Evolutionary conservation across 2,797 vertebrate genomes (phyloP), one percentile per base, ranked within the genome.

Genomic region (Sebastes vulpes): DNA sequence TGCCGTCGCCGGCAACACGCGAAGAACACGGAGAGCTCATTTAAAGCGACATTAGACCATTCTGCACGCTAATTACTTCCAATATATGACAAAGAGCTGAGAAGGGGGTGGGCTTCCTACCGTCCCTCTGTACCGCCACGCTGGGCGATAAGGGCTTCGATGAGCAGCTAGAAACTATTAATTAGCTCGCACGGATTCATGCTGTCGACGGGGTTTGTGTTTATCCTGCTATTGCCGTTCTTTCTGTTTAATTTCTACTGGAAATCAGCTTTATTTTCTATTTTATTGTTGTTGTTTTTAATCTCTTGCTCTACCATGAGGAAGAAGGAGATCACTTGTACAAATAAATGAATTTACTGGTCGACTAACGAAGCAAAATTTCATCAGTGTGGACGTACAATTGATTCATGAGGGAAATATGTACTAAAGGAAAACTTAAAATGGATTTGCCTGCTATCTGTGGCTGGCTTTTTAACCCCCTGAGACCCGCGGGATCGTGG

Each of bases 1-100:
- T 2, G 6, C 12, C 1, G 12, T 35, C 2, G 5, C 38, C 58
- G 9, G 53, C 73, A 59, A 75, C 89, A 86, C 53, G 72, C 9
- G 0, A 31, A 67, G 58, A 81, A 89, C 85, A 87, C 38, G 31
- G 70, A 58, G 73, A 42, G 79, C 68, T 79, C 50, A 63, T 87
- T 92, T 84, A 66, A 56, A 74, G 68, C 31, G n/a, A 77, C 79
- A 70, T 75, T 67, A 68, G 76, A 65, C 66, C 81, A 28, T 70
- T 83, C 65, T 59, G 48, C 35, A 74, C 29, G 70, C 75, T 91
- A 92, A 94, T 93, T 90, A 79, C 77, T 57, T 80, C 66, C 84
- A 81, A 76, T 85, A 79, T 54, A 69, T 82, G 76, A 89, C 76
- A 87, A 71, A 79, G 63, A 67, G 67, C 46, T 11, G 60, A 52